Percentiles rank a stretch among this genome's conserved stretches.
Evolutionary conservation across 2,113 vertebrate genomes (phyloP).

Genomic region (Polyodon spathula): DNA sequence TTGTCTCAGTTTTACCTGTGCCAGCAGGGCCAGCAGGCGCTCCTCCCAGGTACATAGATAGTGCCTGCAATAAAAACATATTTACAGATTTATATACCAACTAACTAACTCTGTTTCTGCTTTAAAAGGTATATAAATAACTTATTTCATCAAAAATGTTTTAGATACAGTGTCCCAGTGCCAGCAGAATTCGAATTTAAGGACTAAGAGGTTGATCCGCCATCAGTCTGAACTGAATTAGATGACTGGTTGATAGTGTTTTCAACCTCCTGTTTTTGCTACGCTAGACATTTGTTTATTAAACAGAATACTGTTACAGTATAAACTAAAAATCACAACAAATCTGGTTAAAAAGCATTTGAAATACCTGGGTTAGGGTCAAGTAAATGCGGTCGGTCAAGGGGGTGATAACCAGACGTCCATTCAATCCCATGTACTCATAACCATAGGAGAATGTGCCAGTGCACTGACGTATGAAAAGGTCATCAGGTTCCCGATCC

Average conservation of each 20-base stretch:
- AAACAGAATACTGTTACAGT: too few relatives aligned
- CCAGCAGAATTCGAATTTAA: too few relatives aligned
- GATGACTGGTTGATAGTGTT: too few relatives aligned
- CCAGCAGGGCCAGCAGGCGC: slow-evolving; percentile 91
- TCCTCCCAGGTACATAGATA: slow-evolving; percentile 93
- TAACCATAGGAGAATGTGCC: slow-evolving; percentile 85
- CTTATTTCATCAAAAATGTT: too few relatives aligned
- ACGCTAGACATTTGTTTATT: neutral
- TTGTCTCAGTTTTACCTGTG: slow-evolving; percentile 93
- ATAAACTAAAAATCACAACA: too few relatives aligned
- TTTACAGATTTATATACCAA: too few relatives aligned
- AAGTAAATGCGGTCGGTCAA: slow-evolving; percentile 93
- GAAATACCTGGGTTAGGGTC: slow-evolving; percentile 83
- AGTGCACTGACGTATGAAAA: slow-evolving; percentile 81
- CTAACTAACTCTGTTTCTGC: too few relatives aligned
- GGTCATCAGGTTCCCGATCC: slow-evolving; percentile 64
- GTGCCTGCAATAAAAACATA: slow-evolving; percentile 56
- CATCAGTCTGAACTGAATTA: too few relatives aligned
- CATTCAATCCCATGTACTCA: slow-evolving; percentile 96
- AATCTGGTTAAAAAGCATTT: neutral
- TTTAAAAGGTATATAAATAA: too few relatives aligned
- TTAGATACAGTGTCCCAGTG: too few relatives aligned
- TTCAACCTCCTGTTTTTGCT: too few relatives aligned
- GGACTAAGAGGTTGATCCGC: too few relatives aligned
- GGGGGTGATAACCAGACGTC: slow-evolving; percentile 88